Evolutionary conservation across 2,888 invertebrate genomes (phyloP).

Genomic region (Cephus pulcher): DNA sequence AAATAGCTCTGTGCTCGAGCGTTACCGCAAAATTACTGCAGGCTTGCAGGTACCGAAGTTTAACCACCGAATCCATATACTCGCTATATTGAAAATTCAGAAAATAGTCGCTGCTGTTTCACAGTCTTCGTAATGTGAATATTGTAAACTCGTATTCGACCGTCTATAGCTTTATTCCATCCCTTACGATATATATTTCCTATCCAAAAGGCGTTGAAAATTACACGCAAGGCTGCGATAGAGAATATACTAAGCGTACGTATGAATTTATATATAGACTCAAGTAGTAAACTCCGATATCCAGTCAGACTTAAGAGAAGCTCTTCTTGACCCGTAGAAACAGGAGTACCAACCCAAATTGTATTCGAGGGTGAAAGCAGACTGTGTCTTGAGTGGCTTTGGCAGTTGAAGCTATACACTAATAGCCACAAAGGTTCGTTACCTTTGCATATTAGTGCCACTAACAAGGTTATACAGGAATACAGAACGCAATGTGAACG

Average conservation of each 20-base stretch:
- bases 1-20: not conserved
- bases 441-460: not conserved
- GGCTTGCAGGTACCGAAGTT: not conserved
- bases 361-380: not conserved
- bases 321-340: not conserved
- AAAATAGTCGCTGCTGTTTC: not conserved
- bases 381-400: not conserved
- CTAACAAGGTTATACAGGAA: not conserved
- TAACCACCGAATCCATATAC: not conserved
- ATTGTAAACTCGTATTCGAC: not conserved
- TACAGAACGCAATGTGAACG: not conserved
- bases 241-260: not conserved
- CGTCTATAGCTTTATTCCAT: not conserved
- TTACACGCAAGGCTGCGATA: not conserved
- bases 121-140: not conserved
- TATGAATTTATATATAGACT: not conserved
- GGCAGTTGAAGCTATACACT: not conserved
- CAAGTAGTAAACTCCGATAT: not conserved
- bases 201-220: not conserved
- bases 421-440: constrained; percentile 2
- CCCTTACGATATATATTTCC: not conserved
- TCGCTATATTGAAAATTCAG: not conserved
- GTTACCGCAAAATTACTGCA: not conserved
- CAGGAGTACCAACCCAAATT: not conserved
- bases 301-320: not conserved